phyloP scores from a whole-genome alignment of 2,113 vertebrate genomes.

The Brachionichthys hirsutus region DNA sequence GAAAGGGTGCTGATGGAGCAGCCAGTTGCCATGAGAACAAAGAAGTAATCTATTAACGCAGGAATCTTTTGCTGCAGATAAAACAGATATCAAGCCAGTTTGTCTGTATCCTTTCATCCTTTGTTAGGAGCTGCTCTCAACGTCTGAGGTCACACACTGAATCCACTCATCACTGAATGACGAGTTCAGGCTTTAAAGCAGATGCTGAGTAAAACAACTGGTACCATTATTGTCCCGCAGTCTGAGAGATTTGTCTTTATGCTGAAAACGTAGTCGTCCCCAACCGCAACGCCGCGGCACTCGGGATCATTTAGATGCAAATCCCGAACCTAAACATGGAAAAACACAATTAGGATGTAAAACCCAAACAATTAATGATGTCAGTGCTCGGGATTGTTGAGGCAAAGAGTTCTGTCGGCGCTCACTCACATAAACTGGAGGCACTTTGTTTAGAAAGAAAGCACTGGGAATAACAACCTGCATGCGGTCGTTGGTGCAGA shows the following conservation, averaged over 20 bases:
- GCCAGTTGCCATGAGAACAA: slow-evolving; percentile 41
- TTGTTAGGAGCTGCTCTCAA: slow-evolving; percentile 45
- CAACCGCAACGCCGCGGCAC: slow-evolving; percentile 68
- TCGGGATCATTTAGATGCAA: slow-evolving; percentile 76
- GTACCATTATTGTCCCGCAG: slow-evolving; percentile 70
- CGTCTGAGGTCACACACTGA: slow-evolving; percentile 45
- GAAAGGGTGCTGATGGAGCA: background rate
- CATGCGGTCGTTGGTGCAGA: slow-evolving; percentile 77
- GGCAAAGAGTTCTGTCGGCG: background rate
- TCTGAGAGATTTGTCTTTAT: slow-evolving; percentile 77
- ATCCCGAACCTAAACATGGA: slow-evolving; percentile 73
- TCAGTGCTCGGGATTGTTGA: background rate
- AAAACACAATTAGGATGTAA: background rate
- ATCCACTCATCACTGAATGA: background rate
- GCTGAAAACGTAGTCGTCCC: slow-evolving; percentile 73
- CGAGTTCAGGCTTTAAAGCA: background rate
- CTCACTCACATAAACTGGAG: slow-evolving; percentile 73
- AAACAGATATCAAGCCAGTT: slow-evolving; percentile 32
- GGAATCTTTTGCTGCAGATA: slow-evolving; percentile 37
- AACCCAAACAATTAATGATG: background rate
- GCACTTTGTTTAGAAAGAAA: slow-evolving; percentile 78
- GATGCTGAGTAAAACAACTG: background rate
- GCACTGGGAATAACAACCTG: slow-evolving; percentile 76
- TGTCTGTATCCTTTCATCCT: slow-evolving; percentile 28
- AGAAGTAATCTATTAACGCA: slow-evolving; percentile 45